Conservation (phyloP, 2,888 invertebrate species). For the Pachliopta kotzebuea region DNA sequence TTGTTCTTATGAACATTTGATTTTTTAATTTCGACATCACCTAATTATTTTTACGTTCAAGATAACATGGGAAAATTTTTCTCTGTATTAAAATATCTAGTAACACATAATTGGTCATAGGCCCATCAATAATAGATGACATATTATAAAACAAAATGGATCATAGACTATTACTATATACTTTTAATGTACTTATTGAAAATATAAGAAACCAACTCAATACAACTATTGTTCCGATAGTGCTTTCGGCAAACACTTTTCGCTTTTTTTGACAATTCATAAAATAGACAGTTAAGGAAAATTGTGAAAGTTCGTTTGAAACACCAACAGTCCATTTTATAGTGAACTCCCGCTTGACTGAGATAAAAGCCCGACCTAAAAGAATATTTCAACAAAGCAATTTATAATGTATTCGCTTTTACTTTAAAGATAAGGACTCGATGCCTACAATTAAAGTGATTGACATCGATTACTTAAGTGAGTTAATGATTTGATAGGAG, state of each 20-base stretch:
- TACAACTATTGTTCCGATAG: conserved; percentile 1
- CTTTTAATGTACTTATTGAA: neutral
- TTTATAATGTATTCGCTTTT: conserved; percentile 17
- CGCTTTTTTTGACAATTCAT: conserved; percentile 23
- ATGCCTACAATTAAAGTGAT: conserved; percentile 1
- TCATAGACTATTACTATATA: neutral
- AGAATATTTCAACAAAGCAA: conserved; percentile 11
- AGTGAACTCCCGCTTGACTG: conserved; percentile 9
- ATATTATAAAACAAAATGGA: neutral
- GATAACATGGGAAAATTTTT: neutral
- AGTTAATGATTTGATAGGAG: neutral
- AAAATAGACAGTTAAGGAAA: conserved; percentile 26
- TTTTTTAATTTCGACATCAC: neutral
- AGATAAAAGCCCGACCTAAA: conserved; percentile 2
- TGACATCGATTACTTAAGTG: neutral
- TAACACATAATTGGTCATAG: neutral
- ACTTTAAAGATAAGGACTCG: conserved; percentile 2
- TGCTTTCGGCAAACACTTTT: conserved; percentile 15
- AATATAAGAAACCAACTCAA: neutral
- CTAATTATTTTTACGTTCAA: too few relatives aligned
- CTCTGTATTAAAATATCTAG: neutral
- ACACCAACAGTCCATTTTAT: conserved; percentile 13
- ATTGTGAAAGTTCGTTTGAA: conserved; percentile 15
- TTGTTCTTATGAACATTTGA: neutral
- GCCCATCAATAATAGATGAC: neutral